A percentile compares a stretch with the other conserved stretches of the same genome.
Evolutionary conservation across 2,113 vertebrate genomes (phyloP).

Genomic region (Calypte anna): DNA sequence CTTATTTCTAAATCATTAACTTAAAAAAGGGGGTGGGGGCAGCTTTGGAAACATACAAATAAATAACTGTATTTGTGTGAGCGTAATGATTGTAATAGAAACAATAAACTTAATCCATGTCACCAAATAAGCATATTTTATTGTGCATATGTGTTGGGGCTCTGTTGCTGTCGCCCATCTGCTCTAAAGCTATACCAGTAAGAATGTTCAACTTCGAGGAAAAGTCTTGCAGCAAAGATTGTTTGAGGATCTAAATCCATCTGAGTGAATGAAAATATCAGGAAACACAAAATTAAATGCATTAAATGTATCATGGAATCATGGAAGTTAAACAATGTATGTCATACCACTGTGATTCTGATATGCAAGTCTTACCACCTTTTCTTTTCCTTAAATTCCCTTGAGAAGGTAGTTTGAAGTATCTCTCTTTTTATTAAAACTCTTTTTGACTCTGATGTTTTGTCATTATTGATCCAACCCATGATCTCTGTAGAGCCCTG

Average conservation of each 20-base stretch:
- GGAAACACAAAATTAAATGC: background rate
- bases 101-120: background rate
- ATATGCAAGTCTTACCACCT: background rate
- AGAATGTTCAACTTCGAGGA: background rate
- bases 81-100: background rate
- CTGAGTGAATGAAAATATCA: background rate
- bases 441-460: background rate
- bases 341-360: background rate
- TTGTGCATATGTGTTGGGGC: background rate
- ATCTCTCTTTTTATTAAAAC: background rate
- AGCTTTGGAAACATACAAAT: background rate
- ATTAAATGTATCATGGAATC: background rate
- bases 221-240: background rate
- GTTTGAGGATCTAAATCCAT: background rate
- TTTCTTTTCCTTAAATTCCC: background rate
- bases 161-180: slow-evolving; percentile 6
- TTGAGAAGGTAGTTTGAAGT: background rate
- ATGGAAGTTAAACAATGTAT: background rate
- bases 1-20: background rate
- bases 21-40: background rate
- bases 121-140: background rate
- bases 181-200: background rate
- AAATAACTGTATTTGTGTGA: background rate
- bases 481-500: background rate
- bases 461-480: background rate